These are phyloP conservation scores for Malthinus seriepunctatus DNA, from an alignment of 2,888 invertebrate species.

Conservation along the genomic window DNA sequence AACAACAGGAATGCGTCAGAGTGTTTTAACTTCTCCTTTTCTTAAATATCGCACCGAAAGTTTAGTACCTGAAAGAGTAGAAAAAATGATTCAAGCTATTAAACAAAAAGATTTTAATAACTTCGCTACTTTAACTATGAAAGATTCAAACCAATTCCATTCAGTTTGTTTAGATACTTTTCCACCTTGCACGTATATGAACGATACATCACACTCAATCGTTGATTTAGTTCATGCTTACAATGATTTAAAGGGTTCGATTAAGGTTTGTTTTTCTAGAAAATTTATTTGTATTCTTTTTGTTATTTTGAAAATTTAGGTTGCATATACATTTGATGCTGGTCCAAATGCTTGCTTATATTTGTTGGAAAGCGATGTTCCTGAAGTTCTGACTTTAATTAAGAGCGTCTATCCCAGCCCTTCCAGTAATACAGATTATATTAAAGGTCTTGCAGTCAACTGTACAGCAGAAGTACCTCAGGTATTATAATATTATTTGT, in stretches of 20 bases:
- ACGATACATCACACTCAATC: conserved; percentile 81
- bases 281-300: conserved; percentile 3
- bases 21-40: conserved; percentile 80
- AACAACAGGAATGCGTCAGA: conserved; percentile 85
- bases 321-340: conserved; percentile 98
- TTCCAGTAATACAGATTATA: conserved; percentile 56
- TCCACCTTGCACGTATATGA: conserved; percentile 94
- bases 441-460: conserved; percentile 60
- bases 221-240: conserved; percentile 80
- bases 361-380: conserved; percentile 74
- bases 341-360: conserved; percentile 96
- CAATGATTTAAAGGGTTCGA: conserved; percentile 69
- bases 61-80: conserved; percentile 74
- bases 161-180: conserved; percentile 90
- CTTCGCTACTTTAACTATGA: conserved; percentile 95
- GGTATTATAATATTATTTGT: conserved; percentile 37
- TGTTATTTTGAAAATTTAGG: conserved; percentile 53
- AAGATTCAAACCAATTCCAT: conserved; percentile 97
- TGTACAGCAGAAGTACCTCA: conserved; percentile 37
- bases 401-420: conserved; percentile 71
- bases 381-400: conserved; percentile 68
- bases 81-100: conserved; percentile 64
- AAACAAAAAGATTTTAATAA: conserved; percentile 71
- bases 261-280: conserved; percentile 54
- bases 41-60: conserved; percentile 72